Conservation (phyloP, 2,888 invertebrate species). For the Phragmatobia fuliginosa region DNA sequence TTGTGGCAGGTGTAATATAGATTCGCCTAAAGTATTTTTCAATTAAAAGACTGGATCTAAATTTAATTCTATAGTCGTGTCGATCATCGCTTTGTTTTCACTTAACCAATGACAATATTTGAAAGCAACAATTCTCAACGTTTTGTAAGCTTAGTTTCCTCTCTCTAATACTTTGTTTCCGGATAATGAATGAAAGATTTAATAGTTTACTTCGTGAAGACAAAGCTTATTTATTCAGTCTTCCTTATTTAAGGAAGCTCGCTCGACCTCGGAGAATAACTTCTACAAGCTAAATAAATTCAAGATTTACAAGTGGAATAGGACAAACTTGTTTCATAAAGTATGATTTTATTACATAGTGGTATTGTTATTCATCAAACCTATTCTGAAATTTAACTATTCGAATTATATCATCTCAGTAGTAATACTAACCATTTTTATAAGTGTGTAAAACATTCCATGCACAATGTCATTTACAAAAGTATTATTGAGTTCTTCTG, state of each 20-base stretch:
- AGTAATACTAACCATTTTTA: too few relatives aligned
- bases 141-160: slow-evolving; percentile 61
- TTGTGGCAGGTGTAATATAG: slow-evolving; percentile 26
- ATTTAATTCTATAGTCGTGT: slow-evolving; percentile 60
- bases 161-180: slow-evolving; percentile 52
- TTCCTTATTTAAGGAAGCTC: slow-evolving; percentile 35
- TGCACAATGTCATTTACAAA: too few relatives aligned
- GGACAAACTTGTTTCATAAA: slow-evolving; percentile 20
- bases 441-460: too few relatives aligned
- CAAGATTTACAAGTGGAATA: slow-evolving; percentile 29
- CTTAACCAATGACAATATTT: slow-evolving; percentile 45
- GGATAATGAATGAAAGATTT: slow-evolving; percentile 54
- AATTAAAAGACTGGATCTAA: slow-evolving; percentile 62
- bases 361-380: background rate
- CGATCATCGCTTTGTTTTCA: slow-evolving; percentile 43
- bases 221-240: slow-evolving; percentile 45
- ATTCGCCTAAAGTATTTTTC: slow-evolving; percentile 60
- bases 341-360: slow-evolving; percentile 7
- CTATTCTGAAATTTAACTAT: too few relatives aligned
- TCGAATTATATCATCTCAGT: too few relatives aligned
- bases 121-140: slow-evolving; percentile 46
- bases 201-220: slow-evolving; percentile 39
- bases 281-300: slow-evolving; percentile 33
- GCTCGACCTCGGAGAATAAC: slow-evolving; percentile 22
- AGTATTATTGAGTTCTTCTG: too few relatives aligned